These are phyloP conservation scores for Nyctibius grandis DNA, from an alignment of 2,797 vertebrate genomes.

Conservation along the genomic window DNA sequence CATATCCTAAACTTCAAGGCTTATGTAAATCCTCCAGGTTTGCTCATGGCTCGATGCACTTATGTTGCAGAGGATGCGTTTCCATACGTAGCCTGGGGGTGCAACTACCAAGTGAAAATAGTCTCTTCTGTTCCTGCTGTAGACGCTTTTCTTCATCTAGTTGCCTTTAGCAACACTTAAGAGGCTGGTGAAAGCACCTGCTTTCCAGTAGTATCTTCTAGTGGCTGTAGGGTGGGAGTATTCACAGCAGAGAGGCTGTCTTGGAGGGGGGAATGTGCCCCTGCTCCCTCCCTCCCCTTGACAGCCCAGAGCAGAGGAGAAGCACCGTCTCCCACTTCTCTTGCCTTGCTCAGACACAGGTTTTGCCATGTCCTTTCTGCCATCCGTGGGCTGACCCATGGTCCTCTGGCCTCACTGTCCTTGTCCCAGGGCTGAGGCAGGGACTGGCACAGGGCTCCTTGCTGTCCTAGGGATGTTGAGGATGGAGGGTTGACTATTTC, in stretches of 20 bases:
- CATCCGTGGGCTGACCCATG: not conserved
- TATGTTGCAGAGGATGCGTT: not conserved
- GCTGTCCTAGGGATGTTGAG: not conserved
- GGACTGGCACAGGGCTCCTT: fast-evolving
- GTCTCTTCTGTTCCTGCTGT: not conserved
- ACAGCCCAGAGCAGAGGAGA: not conserved
- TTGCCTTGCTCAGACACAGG: not conserved
- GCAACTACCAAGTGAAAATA: not conserved
- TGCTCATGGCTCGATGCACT: not conserved
- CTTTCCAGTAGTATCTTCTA: not conserved
- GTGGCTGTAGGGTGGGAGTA: not conserved
- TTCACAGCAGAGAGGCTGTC: not conserved
- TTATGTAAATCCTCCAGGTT: not conserved
- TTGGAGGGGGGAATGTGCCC: not conserved
- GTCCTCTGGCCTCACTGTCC: not conserved
- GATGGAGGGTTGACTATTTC: not conserved
- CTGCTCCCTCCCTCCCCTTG: not conserved
- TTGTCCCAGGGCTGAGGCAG: not conserved
- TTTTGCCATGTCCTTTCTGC: not conserved
- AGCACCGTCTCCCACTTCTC: fast-evolving
- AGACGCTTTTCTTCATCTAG: not conserved
- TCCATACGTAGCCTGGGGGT: not conserved
- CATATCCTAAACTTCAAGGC: not conserved
- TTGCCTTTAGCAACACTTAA: not conserved
- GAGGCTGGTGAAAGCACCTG: not conserved